Conservation (phyloP, 2,888 invertebrate genomes). For the Quadroppia sp. region DNA sequence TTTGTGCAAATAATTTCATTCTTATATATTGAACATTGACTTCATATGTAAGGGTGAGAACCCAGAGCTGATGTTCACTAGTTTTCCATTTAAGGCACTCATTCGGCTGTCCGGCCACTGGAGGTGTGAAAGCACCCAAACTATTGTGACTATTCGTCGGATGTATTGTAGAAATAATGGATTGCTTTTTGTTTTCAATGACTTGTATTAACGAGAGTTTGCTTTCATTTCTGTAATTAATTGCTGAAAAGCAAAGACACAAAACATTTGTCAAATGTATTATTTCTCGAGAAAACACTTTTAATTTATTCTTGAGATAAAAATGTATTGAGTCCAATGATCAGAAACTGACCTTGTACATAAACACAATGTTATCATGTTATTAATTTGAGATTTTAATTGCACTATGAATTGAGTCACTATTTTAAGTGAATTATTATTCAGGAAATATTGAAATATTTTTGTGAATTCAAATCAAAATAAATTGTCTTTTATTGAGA, state of each 20-base stretch:
- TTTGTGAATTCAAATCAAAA: no score
- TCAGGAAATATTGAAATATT: no score
- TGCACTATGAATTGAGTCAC: no score
- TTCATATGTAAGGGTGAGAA: background rate
- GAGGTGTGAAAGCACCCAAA: constrained; percentile 14
- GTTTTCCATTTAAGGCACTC: background rate
- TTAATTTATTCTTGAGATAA: no score
- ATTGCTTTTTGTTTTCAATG: background rate
- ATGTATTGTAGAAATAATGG: background rate
- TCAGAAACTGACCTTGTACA: no score
- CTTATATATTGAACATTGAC: constrained; percentile 11
- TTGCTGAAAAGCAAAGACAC: background rate
- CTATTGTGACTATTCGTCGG: background rate
- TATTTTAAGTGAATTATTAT: no score
- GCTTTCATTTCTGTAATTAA: constrained; percentile 8
- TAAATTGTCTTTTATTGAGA: no score
- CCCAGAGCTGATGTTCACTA: background rate
- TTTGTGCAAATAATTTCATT: background rate
- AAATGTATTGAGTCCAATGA: no score
- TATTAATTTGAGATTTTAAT: no score
- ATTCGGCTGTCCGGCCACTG: background rate
- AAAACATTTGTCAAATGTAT: background rate
- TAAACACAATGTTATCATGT: no score
- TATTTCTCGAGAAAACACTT: no score
- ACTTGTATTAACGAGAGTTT: background rate